Evolutionary conservation across 1,140 invertebrate species (phyloP), one percentile per base, ranked within the genome.

Genomic region (Dermatophagoides farinae): DNA sequence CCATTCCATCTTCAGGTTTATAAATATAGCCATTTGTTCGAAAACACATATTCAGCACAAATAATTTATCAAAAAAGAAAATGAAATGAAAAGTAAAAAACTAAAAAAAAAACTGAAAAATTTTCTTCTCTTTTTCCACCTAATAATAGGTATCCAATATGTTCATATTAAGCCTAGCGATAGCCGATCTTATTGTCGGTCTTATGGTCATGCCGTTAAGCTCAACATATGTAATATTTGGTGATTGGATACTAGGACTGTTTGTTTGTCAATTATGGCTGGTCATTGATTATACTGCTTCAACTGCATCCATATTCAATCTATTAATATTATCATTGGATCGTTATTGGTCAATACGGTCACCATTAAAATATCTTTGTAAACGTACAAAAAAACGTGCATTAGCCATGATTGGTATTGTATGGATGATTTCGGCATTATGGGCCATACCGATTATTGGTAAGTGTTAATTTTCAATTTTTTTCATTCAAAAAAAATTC

Each of bases 181-280:
- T 79, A n/a, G 79, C 79, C 6, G 79, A 81, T 71, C 67, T 81
- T 10, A 77, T 78, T 20, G 79, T 81, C 6, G 79, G 79, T 4
- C 64, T 80, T 6, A 71, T 78, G 52, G 79, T 81, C 1, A 81
- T 81, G 78, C 79, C 79, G 18, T 73, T 81, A 50, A 79, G 77
- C 63, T 73, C 80, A 6, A 70, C 74, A 40, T 81, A 81, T 67
- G 77, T 77, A 62, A 72, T 81, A 64, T 76, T 76, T 39, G 75
- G 75, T 47, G 70, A 73, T 53, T 80, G 79, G 79, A 66, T 70
- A 16, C 74, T 81, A 39, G 79, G 79, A 16, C 68, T 75, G 6
- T 70, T 69, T 16, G 69, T 78, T 18, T 78, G 76, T 64, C 73
- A 77, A 65, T 70, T 75, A 50, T 76, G 75, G 74, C 64, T 78